Evolutionary conservation across 1,140 invertebrate genomes (phyloP).

Genomic region (Philotrypesis tridentata): DNA sequence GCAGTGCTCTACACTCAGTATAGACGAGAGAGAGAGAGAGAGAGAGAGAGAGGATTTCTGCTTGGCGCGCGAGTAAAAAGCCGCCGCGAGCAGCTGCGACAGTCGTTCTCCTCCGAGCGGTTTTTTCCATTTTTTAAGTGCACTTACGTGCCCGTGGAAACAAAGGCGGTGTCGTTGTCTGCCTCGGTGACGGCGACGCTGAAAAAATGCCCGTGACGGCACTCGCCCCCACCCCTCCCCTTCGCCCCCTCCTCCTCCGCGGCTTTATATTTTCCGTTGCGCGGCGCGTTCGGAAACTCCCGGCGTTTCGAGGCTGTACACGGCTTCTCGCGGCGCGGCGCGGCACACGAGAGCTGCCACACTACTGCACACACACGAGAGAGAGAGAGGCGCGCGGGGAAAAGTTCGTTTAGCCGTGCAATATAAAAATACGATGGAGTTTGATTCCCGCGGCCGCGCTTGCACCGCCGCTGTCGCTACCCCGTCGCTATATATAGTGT

Average conservation of each 20-base stretch:
- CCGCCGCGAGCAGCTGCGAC: constrained; percentile 54
- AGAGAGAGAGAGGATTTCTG: constrained; percentile 55
- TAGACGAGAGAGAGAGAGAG: no score
- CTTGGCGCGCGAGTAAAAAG: constrained; percentile 18
- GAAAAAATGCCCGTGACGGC: neutral
- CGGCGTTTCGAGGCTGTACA: no score
- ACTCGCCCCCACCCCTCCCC: neutral
- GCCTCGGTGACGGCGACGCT: neutral
- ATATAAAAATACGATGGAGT: constrained; percentile 9
- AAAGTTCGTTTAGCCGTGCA: neutral
- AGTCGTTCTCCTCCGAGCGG: constrained; percentile 55
- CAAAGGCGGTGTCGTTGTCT: constrained; percentile 50
- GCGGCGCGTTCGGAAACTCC: no score
- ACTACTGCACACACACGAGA: no score
- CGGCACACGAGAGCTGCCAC: no score
- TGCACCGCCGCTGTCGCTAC: no score
- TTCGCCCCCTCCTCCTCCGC: no score
- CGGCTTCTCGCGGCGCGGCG: no score
- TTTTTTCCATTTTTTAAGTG: constrained; percentile 66
- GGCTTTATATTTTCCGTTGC: neutral
- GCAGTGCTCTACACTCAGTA: no score
- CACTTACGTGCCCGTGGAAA: constrained; percentile 55
- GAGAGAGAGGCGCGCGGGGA: neutral
- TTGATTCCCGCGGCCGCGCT: neutral
- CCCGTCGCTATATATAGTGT: no score